Percentiles rank a stretch among this genome's conserved stretches.
Conservation (phyloP, 2,113 vertebrate genomes). For the Tiliqua scincoides region DNA sequence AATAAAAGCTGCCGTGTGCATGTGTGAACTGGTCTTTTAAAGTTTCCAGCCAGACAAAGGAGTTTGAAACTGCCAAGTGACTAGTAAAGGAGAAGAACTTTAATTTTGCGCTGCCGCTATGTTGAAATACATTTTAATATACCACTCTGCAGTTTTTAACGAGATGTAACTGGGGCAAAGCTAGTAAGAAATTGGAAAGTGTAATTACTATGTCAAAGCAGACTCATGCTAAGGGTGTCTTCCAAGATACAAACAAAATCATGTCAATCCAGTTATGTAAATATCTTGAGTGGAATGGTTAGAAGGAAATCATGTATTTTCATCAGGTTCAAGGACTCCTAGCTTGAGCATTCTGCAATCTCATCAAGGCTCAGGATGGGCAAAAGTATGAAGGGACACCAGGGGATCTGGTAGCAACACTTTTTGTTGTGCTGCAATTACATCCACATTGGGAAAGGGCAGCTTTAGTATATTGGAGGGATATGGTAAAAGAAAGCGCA, state of each 20-base stretch:
- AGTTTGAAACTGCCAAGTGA: background rate
- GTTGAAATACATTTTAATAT: conserved; percentile 56
- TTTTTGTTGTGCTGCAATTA: background rate
- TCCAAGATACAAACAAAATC: conserved; percentile 59
- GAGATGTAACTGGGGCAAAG: conserved; percentile 62
- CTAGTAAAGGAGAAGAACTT: conserved; percentile 50
- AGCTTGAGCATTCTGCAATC: conserved; percentile 20
- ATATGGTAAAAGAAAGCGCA: background rate
- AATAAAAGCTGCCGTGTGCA: background rate
- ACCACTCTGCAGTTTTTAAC: conserved; percentile 51
- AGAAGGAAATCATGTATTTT: conserved; percentile 58
- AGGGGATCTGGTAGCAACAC: conserved; percentile 18
- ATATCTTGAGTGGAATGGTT: conserved; percentile 49
- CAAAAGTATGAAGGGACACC: background rate
- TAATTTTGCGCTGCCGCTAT: conserved; percentile 55
- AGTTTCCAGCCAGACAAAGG: background rate
- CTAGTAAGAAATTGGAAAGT: conserved; percentile 61
- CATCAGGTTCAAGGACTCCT: conserved; percentile 46
- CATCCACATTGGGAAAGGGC: conserved; percentile 8
- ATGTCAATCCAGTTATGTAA: conserved; percentile 65
- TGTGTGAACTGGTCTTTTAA: background rate
- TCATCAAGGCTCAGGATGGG: conserved; percentile 32
- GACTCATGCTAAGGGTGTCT: conserved; percentile 45
- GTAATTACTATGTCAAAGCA: conserved; percentile 63
- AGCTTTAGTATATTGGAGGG: background rate